phyloP scores from a whole-genome alignment of 2,888 invertebrate genomes.

The Scaptomyza flava region DNA sequence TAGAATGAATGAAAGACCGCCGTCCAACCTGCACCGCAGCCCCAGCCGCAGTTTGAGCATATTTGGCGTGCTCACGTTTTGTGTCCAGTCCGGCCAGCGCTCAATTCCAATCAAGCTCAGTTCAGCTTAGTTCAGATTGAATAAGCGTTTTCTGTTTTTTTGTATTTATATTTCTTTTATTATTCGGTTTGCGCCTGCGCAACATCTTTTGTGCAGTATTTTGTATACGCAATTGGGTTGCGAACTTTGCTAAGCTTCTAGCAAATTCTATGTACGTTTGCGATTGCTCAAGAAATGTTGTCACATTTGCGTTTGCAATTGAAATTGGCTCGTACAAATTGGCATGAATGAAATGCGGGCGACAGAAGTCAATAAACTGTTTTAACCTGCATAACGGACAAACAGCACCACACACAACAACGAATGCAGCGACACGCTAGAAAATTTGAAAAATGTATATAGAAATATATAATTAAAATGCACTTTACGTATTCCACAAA shows the following conservation, averaged over 20 bases:
- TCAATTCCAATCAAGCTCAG: constrained; percentile 41
- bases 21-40: background rate
- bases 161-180: background rate
- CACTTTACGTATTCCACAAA: constrained; percentile 45
- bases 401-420: constrained; percentile 26
- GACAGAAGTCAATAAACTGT: constrained; percentile 73
- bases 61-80: constrained; percentile 58
- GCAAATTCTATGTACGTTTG: constrained; percentile 49
- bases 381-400: constrained; percentile 70
- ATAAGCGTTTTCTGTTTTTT: constrained; percentile 15
- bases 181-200: constrained; percentile 52
- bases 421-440: constrained; percentile 42
- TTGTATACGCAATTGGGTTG: constrained; percentile 49
- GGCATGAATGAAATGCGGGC: constrained; percentile 38
- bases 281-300: constrained; percentile 39
- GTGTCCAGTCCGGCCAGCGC: constrained; percentile 23
- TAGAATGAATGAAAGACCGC: constrained; percentile 2
- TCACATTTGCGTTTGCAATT: constrained; percentile 14
- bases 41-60: constrained; percentile 10
- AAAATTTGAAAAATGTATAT: constrained; percentile 54
- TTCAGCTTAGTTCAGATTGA: constrained; percentile 12
- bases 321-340: constrained; percentile 10
- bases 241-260: constrained; percentile 66
- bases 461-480: constrained; percentile 65
- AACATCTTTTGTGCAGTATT: constrained; percentile 40